phyloP scores from a whole-genome alignment of 2,888 invertebrate species.

The Stenotaenia linearis region DNA sequence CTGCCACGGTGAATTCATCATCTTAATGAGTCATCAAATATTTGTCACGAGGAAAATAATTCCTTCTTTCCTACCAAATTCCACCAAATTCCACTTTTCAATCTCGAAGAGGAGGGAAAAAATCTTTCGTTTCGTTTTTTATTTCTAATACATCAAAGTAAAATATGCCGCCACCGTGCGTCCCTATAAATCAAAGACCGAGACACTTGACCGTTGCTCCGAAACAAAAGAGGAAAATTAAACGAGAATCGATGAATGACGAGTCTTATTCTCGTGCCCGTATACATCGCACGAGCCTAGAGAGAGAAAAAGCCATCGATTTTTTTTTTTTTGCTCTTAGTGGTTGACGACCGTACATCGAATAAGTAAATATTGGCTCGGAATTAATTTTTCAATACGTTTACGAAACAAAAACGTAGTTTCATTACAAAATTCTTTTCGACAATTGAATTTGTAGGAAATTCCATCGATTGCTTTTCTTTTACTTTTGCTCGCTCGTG shows the following conservation, averaged over 20 bases:
- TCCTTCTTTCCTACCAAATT: not conserved
- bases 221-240: not conserved
- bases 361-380: no score
- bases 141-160: not conserved
- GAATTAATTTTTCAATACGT: no score
- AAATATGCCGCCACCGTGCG: not conserved
- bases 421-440: not conserved
- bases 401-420: no score
- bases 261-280: not conserved
- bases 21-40: not conserved
- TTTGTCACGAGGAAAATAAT: not conserved
- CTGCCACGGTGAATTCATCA: not conserved
- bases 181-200: not conserved
- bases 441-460: no score
- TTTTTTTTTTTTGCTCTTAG: not conserved
- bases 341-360: not conserved
- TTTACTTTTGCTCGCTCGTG: not conserved
- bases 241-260: not conserved
- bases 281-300: not conserved
- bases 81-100: conserved; percentile 1
- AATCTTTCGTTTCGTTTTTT: not conserved
- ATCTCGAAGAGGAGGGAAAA: not conserved
- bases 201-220: not conserved
- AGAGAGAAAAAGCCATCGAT: not conserved
- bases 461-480: not conserved